A percentile compares a stretch with the other conserved stretches of the same genome.
Evolutionary conservation across 2,113 vertebrate species (phyloP).

Genomic region (Mus pahari): DNA sequence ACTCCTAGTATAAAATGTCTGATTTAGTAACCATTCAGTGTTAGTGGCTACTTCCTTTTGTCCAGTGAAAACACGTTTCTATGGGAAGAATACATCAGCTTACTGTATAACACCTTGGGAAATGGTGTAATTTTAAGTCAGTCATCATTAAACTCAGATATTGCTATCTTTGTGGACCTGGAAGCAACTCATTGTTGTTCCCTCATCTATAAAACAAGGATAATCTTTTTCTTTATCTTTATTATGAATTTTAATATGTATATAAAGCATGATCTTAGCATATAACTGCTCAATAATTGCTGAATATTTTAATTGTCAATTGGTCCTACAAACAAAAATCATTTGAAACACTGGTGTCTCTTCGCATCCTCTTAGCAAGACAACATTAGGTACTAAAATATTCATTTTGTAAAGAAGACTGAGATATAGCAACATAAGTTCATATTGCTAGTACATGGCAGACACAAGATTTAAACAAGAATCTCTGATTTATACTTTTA

Average conservation of each 20-base stretch:
- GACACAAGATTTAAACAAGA: background rate
- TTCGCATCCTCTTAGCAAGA: background rate
- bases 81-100: background rate
- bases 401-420: background rate
- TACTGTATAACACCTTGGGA: too few relatives aligned
- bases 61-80: background rate
- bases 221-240: constrained; percentile 11
- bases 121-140: background rate
- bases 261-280: background rate
- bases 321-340: background rate
- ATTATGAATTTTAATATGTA: background rate
- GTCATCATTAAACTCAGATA: background rate
- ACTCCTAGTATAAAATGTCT: background rate
- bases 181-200: constrained; percentile 6
- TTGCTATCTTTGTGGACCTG: background rate
- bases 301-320: constrained; percentile 17
- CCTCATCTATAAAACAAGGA: constrained; percentile 25
- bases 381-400: background rate
- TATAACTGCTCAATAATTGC: constrained; percentile 10
- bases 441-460: background rate
- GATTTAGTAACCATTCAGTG: background rate
- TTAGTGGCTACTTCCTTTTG: background rate
- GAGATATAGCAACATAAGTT: background rate
- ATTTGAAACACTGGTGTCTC: background rate
- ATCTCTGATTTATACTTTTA: background rate